These are phyloP conservation scores for Poeciliopsis turrubarensis DNA, from an alignment of 2,113 vertebrate species.

Conservation along the genomic window DNA sequence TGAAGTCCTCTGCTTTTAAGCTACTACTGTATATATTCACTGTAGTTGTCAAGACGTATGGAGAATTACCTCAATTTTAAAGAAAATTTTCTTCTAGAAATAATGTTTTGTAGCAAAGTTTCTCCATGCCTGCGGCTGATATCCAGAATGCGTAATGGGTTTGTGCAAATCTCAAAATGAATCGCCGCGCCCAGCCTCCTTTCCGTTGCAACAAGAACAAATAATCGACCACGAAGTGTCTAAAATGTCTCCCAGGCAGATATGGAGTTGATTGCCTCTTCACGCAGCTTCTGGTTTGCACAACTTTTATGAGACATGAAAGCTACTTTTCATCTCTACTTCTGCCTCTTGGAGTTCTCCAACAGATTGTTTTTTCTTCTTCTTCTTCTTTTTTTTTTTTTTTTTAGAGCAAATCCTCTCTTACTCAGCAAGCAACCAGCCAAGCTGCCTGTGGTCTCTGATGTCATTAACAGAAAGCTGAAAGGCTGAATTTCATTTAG, in stretches of 20 bases:
- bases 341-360: constrained; percentile 30
- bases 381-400: background rate
- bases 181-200: constrained; percentile 26
- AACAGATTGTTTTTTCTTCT: background rate
- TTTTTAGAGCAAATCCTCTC: constrained; percentile 29
- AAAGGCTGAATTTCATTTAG: constrained; percentile 61
- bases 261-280: constrained; percentile 54
- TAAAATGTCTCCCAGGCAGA: constrained; percentile 52
- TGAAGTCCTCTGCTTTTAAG: background rate
- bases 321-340: constrained; percentile 50
- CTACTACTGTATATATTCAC: background rate
- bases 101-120: background rate
- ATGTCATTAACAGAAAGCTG: constrained; percentile 50
- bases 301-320: constrained; percentile 47
- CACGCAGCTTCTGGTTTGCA: constrained; percentile 32
- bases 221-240: constrained; percentile 53
- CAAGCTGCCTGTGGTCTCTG: constrained; percentile 50
- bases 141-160: constrained; percentile 33
- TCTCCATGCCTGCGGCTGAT: constrained; percentile 30
- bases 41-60: constrained; percentile 6
- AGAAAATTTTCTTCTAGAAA: constrained; percentile 36
- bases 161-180: constrained; percentile 30
- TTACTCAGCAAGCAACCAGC: constrained; percentile 11
- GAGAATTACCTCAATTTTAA: constrained; percentile 33
- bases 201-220: constrained; percentile 44